Percentiles rank a stretch among this genome's conserved stretches.
These are phyloP conservation scores for Drosophila mettleri DNA, from an alignment of 2,888 invertebrate genomes.

Conservation along the genomic window DNA sequence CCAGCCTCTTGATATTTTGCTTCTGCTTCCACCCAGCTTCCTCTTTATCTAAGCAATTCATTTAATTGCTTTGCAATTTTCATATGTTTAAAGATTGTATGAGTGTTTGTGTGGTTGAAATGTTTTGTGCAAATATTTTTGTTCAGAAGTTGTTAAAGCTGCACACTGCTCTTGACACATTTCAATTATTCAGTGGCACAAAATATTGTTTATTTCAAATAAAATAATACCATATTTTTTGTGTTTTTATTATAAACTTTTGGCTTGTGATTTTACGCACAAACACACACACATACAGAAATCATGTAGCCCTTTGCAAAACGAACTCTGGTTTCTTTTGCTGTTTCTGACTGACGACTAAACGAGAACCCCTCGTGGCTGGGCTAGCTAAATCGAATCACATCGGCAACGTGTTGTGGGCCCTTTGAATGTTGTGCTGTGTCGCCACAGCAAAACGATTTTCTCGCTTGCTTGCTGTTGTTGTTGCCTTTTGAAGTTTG, in stretches of 20 bases:
- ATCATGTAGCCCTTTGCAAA: conserved; percentile 15
- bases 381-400: conserved; percentile 34
- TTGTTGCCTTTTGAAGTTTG: conserved; percentile 33
- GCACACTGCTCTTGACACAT: conserved; percentile 33
- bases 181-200: conserved; percentile 21
- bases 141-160: conserved; percentile 26
- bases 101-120: conserved; percentile 8
- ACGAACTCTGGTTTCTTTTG: conserved; percentile 19
- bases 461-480: conserved; percentile 14
- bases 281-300: conserved; percentile 1
- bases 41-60: conserved; percentile 67
- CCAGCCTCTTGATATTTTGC: neutral
- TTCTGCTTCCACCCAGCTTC: neutral
- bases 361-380: conserved; percentile 11
- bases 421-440: conserved; percentile 57
- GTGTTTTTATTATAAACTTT: conserved; percentile 8
- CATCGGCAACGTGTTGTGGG: conserved; percentile 44
- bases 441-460: conserved; percentile 55
- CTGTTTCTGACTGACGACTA: conserved; percentile 42
- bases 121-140: conserved; percentile 55
- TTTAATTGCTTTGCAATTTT: conserved; percentile 78
- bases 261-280: conserved; percentile 13
- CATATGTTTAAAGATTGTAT: conserved; percentile 40
- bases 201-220: conserved; percentile 11
- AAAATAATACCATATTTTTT: conserved; percentile 1